Conservation (phyloP, 2,797 vertebrate species). For the Sebastes matsubarae region DNA sequence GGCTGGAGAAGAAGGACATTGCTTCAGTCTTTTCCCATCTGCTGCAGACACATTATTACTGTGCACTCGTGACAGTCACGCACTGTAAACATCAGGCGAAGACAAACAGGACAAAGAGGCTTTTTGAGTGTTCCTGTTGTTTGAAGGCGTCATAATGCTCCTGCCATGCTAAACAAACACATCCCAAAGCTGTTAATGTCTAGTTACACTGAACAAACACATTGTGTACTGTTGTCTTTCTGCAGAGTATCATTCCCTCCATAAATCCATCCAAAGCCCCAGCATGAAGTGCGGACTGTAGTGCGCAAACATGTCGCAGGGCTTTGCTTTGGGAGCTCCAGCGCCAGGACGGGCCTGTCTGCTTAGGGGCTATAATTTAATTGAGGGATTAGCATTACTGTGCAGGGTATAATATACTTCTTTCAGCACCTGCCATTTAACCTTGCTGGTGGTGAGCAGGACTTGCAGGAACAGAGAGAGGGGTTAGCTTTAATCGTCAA, state of each 20-base stretch:
- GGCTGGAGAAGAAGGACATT: constrained; percentile 67
- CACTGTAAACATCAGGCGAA: constrained; percentile 65
- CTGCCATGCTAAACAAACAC: constrained; percentile 72
- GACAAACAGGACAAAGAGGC: constrained; percentile 70
- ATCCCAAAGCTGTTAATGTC: constrained; percentile 75
- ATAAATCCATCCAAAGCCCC: constrained; percentile 77
- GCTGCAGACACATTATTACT: constrained; percentile 62
- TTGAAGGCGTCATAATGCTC: constrained; percentile 59
- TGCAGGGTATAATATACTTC: constrained; percentile 76
- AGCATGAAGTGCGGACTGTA: constrained; percentile 65
- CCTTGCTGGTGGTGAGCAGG: constrained; percentile 76
- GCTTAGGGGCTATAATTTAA: constrained; percentile 79
- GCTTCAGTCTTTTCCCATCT: constrained; percentile 74
- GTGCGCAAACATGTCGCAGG: constrained; percentile 65
- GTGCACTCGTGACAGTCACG: constrained; percentile 46
- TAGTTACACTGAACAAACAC: constrained; percentile 71
- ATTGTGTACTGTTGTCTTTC: constrained; percentile 75
- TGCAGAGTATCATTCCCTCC: constrained; percentile 60
- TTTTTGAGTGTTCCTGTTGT: constrained; percentile 68
- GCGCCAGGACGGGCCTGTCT: constrained; percentile 67
- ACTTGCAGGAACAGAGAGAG: constrained; percentile 72
- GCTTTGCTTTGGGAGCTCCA: constrained; percentile 63
- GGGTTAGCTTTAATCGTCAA: constrained; percentile 79
- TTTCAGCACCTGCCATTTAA: constrained; percentile 83
- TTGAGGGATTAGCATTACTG: constrained; percentile 82